These are phyloP conservation scores for Xestia sexstrigata DNA, from an alignment of 2,888 invertebrate species.

Conservation along the genomic window DNA sequence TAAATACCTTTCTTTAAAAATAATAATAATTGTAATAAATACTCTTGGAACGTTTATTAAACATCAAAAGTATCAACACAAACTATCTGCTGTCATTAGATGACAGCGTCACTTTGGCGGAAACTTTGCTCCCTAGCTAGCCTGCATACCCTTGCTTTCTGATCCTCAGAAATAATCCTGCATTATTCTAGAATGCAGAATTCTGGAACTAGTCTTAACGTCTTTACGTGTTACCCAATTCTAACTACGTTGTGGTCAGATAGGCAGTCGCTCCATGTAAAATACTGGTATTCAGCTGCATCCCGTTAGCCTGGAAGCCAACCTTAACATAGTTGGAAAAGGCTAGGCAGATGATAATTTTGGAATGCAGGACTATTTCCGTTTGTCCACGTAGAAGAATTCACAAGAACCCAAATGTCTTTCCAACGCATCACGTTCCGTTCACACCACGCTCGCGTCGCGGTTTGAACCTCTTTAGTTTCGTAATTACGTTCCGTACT, in stretches of 20 bases:
- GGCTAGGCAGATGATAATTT: neutral
- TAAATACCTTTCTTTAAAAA: neutral
- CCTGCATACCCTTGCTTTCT: too few relatives aligned
- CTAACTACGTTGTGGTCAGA: neutral
- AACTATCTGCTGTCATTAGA: too few relatives aligned
- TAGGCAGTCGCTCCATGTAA: neutral
- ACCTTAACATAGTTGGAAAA: neutral
- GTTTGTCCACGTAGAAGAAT: neutral
- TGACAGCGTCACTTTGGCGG: too few relatives aligned
- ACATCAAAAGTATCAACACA: too few relatives aligned
- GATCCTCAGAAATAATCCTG: too few relatives aligned
- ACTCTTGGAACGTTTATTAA: too few relatives aligned
- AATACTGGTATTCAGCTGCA: neutral
- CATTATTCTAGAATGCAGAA: too few relatives aligned
- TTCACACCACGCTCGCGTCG: constrained; percentile 29
- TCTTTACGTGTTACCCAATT: too few relatives aligned
- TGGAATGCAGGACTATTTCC: neutral
- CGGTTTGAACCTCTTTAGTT: constrained; percentile 53
- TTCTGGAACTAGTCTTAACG: too few relatives aligned
- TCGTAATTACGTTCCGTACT: constrained; percentile 63
- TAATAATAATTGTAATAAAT: neutral
- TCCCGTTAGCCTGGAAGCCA: neutral
- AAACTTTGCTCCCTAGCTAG: too few relatives aligned
- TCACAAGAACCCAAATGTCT: neutral
- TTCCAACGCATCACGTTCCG: constrained; percentile 7